Evolutionary conservation across 2,113 vertebrate genomes (phyloP).

Genomic region (Hippocampus comes): DNA sequence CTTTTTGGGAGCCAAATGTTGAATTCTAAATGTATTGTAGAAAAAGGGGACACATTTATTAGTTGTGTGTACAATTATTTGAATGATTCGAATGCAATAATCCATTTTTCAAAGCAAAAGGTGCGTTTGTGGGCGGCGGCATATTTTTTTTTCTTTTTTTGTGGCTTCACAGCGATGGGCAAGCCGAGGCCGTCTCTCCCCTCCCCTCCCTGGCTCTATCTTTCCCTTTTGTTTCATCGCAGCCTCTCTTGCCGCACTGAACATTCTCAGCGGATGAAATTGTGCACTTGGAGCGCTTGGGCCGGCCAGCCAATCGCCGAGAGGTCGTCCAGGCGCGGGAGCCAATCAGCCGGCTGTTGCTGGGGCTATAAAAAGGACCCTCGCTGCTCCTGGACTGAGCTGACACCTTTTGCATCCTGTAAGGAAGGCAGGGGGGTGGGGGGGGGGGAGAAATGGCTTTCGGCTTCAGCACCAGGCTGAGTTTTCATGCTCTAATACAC

Average conservation of each 20-base stretch:
- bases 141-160: background rate
- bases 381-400: constrained; percentile 56
- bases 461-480: constrained; percentile 48
- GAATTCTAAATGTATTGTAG: no score
- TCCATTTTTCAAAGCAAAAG: background rate
- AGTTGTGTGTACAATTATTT: no score
- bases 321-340: constrained; percentile 34
- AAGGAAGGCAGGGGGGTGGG: constrained; percentile 43
- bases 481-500: constrained; percentile 40
- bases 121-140: background rate
- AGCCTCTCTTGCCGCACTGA: constrained; percentile 68
- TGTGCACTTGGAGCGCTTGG: constrained; percentile 60
- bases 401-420: constrained; percentile 70
- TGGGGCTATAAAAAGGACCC: constrained; percentile 73
- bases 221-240: constrained; percentile 62
- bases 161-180: constrained; percentile 23
- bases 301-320: constrained; percentile 66
- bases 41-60: no score
- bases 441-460: constrained; percentile 30
- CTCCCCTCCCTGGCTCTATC: constrained; percentile 48
- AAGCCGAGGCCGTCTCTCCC: constrained; percentile 22
- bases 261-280: constrained; percentile 71
- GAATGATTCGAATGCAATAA: no score
- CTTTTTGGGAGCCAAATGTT: no score
- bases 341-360: constrained; percentile 73